A percentile compares a stretch with the other conserved stretches of the same genome.
Conservation (phyloP, 2,797 vertebrate species). For the Epinephelus awoara region DNA sequence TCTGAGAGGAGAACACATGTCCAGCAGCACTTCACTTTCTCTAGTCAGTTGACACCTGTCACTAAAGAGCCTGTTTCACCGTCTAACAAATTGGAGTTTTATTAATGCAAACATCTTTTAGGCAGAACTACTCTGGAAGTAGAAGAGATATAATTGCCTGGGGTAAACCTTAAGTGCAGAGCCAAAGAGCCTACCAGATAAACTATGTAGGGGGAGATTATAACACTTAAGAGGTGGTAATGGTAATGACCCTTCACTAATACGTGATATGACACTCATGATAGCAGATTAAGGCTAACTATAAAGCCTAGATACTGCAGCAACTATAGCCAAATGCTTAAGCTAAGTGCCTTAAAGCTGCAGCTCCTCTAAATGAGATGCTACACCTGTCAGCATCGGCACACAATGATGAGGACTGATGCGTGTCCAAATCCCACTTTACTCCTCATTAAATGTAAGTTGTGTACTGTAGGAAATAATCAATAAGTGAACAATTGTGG, state of each 20-base stretch:
- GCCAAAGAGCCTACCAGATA: slow-evolving; percentile 14
- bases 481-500: background rate
- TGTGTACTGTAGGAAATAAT: background rate
- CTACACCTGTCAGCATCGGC: background rate
- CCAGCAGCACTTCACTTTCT: slow-evolving; percentile 17
- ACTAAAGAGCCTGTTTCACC: slow-evolving; percentile 28
- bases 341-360: slow-evolving; percentile 54
- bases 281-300: background rate
- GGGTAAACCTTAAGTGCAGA: background rate
- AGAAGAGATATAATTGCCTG: background rate
- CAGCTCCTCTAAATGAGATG: slow-evolving; percentile 17
- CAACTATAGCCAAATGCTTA: background rate
- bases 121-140: slow-evolving; percentile 38
- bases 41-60: slow-evolving; percentile 2
- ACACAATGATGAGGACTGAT: background rate
- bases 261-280: background rate
- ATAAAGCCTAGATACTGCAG: background rate
- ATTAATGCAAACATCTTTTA: slow-evolving; percentile 31
- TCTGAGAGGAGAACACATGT: slow-evolving; percentile 65
- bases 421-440: background rate
- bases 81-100: slow-evolving; percentile 27
- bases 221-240: background rate
- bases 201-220: background rate
- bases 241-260: background rate
- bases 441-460: background rate